Percentiles rank a stretch among this genome's conserved stretches.
These are phyloP conservation scores for Tetrapedia diversipes DNA, from an alignment of 2,888 invertebrate species.

Conservation along the genomic window DNA sequence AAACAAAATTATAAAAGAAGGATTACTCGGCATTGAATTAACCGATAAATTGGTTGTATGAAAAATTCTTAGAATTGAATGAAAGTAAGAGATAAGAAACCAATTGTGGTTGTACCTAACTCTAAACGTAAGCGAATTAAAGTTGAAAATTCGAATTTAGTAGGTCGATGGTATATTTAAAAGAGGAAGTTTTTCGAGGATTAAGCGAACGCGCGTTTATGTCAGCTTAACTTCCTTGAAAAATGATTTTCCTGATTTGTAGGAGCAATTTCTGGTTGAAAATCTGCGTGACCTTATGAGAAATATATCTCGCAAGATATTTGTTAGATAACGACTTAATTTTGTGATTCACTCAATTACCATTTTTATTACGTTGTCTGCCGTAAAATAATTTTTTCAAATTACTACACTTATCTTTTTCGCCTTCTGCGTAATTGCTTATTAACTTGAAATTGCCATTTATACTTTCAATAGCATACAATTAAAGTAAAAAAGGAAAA, in stretches of 20 bases:
- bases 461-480: too few relatives aligned
- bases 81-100: neutral
- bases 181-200: conserved; percentile 6
- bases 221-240: neutral
- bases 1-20: too few relatives aligned
- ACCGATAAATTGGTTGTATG: neutral
- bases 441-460: too few relatives aligned
- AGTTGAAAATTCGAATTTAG: conserved; percentile 18
- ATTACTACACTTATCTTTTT: too few relatives aligned
- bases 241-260: conserved; percentile 17
- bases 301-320: neutral
- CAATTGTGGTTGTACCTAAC: conserved; percentile 1
- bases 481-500: too few relatives aligned
- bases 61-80: neutral
- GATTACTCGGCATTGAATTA: neutral
- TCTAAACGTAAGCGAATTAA: conserved; percentile 13
- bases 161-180: conserved; percentile 1
- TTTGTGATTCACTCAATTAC: too few relatives aligned
- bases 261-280: neutral
- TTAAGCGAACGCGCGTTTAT: conserved; percentile 7
- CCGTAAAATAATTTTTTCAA: too few relatives aligned
- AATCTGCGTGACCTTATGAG: conserved; percentile 10
- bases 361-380: too few relatives aligned
- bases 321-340: too few relatives aligned
- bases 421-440: too few relatives aligned